Evolutionary conservation across 2,888 invertebrate genomes (phyloP), one percentile per base, ranked within the genome.

Genomic region (Leptopilina drosophilae): DNA sequence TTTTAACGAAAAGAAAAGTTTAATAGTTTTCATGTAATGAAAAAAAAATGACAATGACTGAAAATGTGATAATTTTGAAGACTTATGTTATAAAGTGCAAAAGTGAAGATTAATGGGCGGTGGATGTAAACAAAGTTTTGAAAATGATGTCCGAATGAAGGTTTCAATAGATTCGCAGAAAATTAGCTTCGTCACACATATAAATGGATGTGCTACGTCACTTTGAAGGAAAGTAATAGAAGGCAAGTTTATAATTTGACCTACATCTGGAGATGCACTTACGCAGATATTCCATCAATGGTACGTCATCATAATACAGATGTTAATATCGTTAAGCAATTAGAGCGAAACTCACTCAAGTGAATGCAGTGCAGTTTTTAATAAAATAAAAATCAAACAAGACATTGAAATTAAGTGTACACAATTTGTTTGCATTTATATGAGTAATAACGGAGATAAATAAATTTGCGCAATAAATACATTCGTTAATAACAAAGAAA

Each of bases 271-370:
- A 59, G 77, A 82, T 80, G 83, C 69, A 80, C 80, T 81, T 78
- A 80, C 81, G 77, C 65, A 53, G 66, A 33, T 26, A 77, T 64
- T 76, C 15, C 66, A 73, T 73, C 33, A 73, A 33, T 33, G 53
- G 53, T 73, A 79, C 82, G 78, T 82, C 82, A 78, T 78, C 79
- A 81, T 75, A 80, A 80, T 80, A 82, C 88, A 89, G 87, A 89
- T 89, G 89, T 83, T 87, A 83, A 83, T 84, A 85, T 87, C 87
- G 87, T 89, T 85, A 84, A 81, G 83, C 86, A 89, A 89, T 85
- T 87, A 87, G 88, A 89, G 86, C 88, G 84, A 80, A 82, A 82
- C 80, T 33, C n/a, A 73, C 53, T 33, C 53, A 15, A 80, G 76
- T 40, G 56, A 69, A 33, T 59, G 53, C 73, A 14, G 14, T 12